Evolutionary conservation across 2,888 invertebrate genomes (phyloP).

Genomic region (Axea sp.): DNA sequence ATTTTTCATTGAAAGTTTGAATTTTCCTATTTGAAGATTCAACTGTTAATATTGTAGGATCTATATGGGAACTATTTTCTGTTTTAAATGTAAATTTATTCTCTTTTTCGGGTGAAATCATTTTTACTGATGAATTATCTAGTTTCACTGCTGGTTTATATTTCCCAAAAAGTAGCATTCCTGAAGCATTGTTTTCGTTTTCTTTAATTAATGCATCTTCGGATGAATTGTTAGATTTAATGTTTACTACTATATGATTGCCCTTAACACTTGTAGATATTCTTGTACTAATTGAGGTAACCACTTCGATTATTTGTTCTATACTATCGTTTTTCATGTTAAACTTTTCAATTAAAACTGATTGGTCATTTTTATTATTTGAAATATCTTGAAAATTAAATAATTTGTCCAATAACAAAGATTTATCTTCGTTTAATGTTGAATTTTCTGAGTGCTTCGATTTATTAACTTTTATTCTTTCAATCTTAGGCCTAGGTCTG

Average conservation of each 20-base stretch:
- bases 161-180: slow-evolving; percentile 34
- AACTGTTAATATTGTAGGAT: slow-evolving; percentile 37
- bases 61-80: slow-evolving; percentile 18
- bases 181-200: slow-evolving; percentile 9
- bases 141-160: slow-evolving; percentile 23
- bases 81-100: neutral
- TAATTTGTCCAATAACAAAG: slow-evolving; percentile 67
- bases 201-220: slow-evolving; percentile 10
- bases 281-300: slow-evolving; percentile 78
- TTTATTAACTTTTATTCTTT: slow-evolving; percentile 68
- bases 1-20: slow-evolving; percentile 63
- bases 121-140: slow-evolving; percentile 6
- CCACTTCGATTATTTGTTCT: slow-evolving; percentile 77
- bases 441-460: slow-evolving; percentile 9
- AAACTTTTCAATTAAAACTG: slow-evolving; percentile 28
- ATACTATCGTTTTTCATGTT: slow-evolving; percentile 58
- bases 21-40: slow-evolving; percentile 73
- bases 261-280: slow-evolving; percentile 72
- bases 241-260: slow-evolving; percentile 69
- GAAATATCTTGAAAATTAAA: slow-evolving; percentile 65
- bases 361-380: slow-evolving; percentile 17
- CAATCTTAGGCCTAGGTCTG: slow-evolving; percentile 83
- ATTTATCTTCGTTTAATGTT: slow-evolving; percentile 57
- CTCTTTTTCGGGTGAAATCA: too few species aligned
- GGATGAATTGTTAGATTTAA: slow-evolving; percentile 68